Base-by-base conservation (phyloP, 2,113 vertebrate species). In the Balaenoptera acutorostrata region DNA sequence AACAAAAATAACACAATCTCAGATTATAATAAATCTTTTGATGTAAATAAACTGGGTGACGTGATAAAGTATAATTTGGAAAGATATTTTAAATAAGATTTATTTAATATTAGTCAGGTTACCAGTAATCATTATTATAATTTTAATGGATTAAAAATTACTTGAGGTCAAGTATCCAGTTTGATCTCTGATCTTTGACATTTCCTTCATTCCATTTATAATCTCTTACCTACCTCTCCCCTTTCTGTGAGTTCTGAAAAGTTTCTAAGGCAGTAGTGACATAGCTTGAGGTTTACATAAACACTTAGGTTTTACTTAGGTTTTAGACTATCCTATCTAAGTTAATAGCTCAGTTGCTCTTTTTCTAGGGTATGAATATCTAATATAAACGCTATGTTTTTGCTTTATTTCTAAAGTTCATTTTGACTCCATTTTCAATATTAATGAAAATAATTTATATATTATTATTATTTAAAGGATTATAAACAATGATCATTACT, bases 41-140 rank as follows among this genome's bases (percentile, higher is more conserved):
- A 36, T n/a, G 1, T 36, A 90, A 95, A 90, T 59, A 46, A 93
- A 80, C 8, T 85, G 33, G 21, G 5, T 23, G 8, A 69, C 33
- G 0, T 77, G 8, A 41, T n/a, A 39, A 85, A 36, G 0, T 57
- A 18, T 46, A 92, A 91, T 8, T 90, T 84, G 2, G 8, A 14
- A 71, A 82, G 17, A 57, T 63, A 78, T 21, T 94, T 91, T 85
- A 85, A 88, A 68, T 84, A 46, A 25, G 13, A 84, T 57, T 55
- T 46, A 63, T 64, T 69, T 81, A 74, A 25, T 81, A n/a, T 75
- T 66, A 66, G 4, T 64, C 52, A 78, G 33, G 3, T 52, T 72
- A 84, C 12, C 25, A 74, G 27, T 46, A 49, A 41, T 57, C 14
- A 64, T 80, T 71, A 61, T 23, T 87, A 31, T 36, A 88, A 69